phyloP scores from a whole-genome alignment of 2,888 invertebrate genomes.

The Sipunculus nudus region DNA sequence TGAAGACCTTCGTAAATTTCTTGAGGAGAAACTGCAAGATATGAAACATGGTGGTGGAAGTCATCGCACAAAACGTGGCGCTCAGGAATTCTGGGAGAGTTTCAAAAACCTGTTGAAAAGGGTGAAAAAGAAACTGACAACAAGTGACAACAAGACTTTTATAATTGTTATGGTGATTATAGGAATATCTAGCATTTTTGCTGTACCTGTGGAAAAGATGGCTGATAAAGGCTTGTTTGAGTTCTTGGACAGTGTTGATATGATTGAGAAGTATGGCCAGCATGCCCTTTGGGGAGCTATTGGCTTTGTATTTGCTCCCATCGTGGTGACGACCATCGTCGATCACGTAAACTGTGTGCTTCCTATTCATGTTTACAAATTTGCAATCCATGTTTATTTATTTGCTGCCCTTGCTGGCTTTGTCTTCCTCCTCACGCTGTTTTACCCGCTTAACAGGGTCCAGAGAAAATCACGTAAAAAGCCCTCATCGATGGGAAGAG shows the following conservation, averaged over 20 bases:
- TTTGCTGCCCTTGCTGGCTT: constrained; percentile 52
- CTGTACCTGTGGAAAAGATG: constrained; percentile 33
- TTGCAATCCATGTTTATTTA: constrained; percentile 56
- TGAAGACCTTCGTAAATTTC: too few species aligned
- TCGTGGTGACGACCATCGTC: constrained; percentile 49
- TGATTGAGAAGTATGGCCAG: constrained; percentile 59
- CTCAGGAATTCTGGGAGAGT: not conserved
- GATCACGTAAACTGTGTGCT: constrained; percentile 58
- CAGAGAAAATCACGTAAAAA: not conserved
- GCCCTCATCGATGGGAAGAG: constrained; percentile 43
- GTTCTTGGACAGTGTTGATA: constrained; percentile 58
- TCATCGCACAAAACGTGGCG: not conserved
- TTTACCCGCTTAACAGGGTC: constrained; percentile 55
- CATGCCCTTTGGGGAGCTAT: constrained; percentile 56
- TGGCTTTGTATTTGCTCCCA: constrained; percentile 53
- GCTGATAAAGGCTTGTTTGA: constrained; percentile 64
- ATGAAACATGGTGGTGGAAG: not conserved
- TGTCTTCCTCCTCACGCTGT: constrained; percentile 49
- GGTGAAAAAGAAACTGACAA: not conserved
- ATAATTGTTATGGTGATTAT: constrained; percentile 50
- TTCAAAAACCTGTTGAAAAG: not conserved
- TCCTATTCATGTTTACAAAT: constrained; percentile 50
- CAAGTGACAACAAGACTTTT: constrained; percentile 41
- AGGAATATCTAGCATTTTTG: constrained; percentile 49
- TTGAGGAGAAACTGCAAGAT: too few species aligned